These are phyloP conservation scores for Drosophila lutescens DNA, from an alignment of 2,888 invertebrate genomes.

Conservation along the genomic window DNA sequence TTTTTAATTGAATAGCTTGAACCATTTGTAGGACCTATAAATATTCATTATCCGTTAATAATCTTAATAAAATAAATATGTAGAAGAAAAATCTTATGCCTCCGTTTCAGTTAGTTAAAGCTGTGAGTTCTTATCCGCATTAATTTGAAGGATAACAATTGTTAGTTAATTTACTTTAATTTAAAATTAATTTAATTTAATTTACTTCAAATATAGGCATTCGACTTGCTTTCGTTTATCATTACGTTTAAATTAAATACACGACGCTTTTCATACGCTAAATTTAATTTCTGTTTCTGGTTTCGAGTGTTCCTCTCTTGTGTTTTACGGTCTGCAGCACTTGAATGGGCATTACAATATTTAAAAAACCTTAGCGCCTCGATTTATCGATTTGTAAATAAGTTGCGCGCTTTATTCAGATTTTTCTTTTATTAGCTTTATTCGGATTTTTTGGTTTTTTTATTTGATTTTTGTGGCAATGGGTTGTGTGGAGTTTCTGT, in stretches of 20 bases:
- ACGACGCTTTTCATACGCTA: slow-evolving; percentile 29
- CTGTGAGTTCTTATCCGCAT: slow-evolving; percentile 83
- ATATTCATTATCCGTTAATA: slow-evolving; percentile 60
- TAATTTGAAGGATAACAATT: slow-evolving; percentile 80
- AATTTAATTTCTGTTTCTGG: slow-evolving; percentile 31
- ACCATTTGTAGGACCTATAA: slow-evolving; percentile 74
- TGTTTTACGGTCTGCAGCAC: slow-evolving; percentile 41
- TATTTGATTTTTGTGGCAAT: slow-evolving; percentile 21
- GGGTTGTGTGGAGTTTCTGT: slow-evolving; percentile 18
- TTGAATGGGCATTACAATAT: slow-evolving; percentile 61
- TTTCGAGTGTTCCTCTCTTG: not conserved
- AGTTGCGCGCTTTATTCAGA: slow-evolving; percentile 52
- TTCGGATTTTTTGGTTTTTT: slow-evolving; percentile 14
- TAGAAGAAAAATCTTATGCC: slow-evolving; percentile 81
- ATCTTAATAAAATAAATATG: slow-evolving; percentile 77
- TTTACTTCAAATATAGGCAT: slow-evolving; percentile 58
- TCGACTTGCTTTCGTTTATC: slow-evolving; percentile 51
- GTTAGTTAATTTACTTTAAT: slow-evolving; percentile 52
- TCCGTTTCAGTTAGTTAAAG: slow-evolving; percentile 81
- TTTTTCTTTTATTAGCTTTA: slow-evolving; percentile 45
- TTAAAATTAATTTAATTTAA: slow-evolving; percentile 49
- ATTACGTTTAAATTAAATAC: slow-evolving; percentile 54
- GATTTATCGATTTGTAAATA: slow-evolving; percentile 68
- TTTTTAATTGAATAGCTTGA: slow-evolving; percentile 78
- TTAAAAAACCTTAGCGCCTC: slow-evolving; percentile 69